A percentile compares a stretch with the other conserved stretches of the same genome.
Evolutionary conservation across 2,888 invertebrate species (phyloP).

Genomic region (Epiblema foenella): DNA sequence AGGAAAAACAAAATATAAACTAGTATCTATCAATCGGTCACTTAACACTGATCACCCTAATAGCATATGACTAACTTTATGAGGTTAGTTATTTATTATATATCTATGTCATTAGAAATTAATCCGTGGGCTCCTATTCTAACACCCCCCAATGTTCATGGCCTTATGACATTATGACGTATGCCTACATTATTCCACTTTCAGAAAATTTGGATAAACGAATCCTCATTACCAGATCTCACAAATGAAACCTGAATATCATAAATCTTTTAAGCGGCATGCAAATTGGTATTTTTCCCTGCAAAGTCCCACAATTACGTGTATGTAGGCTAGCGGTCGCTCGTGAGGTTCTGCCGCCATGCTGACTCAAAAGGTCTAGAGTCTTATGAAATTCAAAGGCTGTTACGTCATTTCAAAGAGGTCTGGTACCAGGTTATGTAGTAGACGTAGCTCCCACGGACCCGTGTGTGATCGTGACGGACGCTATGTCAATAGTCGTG

Average conservation of each 20-base stretch:
- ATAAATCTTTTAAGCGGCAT: constrained; percentile 18
- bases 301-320: constrained; percentile 43
- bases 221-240: not conserved
- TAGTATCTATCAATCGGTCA: not conserved
- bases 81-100: too few species aligned
- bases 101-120: not conserved
- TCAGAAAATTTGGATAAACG: not conserved
- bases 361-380: not conserved
- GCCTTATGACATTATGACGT: too few species aligned
- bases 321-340: constrained; percentile 51
- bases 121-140: too few species aligned
- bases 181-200: not conserved
- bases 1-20: not conserved
- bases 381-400: not conserved
- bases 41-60: not conserved
- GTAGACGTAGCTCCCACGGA: constrained; percentile 51
- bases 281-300: constrained; percentile 35
- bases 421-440: constrained; percentile 46
- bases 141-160: too few species aligned
- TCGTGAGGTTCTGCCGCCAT: constrained; percentile 47
- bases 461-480: constrained; percentile 40
- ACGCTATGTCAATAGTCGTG: constrained; percentile 43
- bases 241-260: not conserved
- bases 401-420: not conserved
- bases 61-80: too few species aligned